These are phyloP conservation scores for Zenarchopterus dispar DNA, from an alignment of 2,797 vertebrate species.

Conservation along the genomic window DNA sequence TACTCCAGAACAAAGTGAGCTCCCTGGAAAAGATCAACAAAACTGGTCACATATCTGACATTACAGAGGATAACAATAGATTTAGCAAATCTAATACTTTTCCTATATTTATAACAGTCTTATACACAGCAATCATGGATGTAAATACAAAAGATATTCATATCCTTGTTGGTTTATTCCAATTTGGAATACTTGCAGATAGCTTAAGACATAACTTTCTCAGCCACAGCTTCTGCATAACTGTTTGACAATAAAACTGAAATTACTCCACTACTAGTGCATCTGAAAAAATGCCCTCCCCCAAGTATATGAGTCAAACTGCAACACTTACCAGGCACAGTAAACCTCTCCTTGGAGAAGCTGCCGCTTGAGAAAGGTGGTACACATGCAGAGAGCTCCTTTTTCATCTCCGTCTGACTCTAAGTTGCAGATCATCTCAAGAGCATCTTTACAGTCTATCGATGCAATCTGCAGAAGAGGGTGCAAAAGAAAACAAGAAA, in stretches of 20 bases:
- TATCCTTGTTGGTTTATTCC: too few species aligned
- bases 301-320: constrained; percentile 20
- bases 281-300: too few species aligned
- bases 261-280: too few species aligned
- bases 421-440: constrained; percentile 99
- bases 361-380: constrained; percentile 96
- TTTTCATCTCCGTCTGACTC: constrained; percentile 98
- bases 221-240: too few species aligned
- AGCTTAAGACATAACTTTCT: too few species aligned
- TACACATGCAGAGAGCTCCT: constrained; percentile 93
- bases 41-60: constrained; percentile 17
- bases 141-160: too few species aligned
- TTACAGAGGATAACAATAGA: background rate
- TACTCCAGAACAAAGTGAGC: constrained; percentile 99
- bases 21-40: constrained; percentile 84
- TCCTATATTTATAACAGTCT: too few species aligned
- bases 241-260: too few species aligned
- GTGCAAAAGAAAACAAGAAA: background rate
- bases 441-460: constrained; percentile 98
- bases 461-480: constrained; percentile 79
- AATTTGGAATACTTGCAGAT: too few species aligned
- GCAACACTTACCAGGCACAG: constrained; percentile 94
- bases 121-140: too few species aligned
- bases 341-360: constrained; percentile 98
- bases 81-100: background rate